Conservation (phyloP, 2,888 invertebrate species). For the Stratiomys singularior region DNA sequence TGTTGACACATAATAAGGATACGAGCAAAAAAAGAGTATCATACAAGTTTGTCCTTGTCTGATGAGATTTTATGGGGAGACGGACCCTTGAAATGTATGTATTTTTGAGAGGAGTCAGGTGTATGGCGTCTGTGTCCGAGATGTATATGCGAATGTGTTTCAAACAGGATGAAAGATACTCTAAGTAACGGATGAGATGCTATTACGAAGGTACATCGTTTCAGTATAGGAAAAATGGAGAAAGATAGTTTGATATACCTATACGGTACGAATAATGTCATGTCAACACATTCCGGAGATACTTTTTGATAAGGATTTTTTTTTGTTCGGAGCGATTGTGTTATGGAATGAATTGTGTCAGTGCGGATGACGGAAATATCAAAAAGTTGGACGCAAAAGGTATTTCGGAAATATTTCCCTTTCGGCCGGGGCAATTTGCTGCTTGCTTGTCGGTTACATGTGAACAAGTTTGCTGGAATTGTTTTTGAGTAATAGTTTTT, state of each 20-base stretch:
- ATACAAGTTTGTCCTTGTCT: constrained; percentile 20
- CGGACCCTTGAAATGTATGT: neutral
- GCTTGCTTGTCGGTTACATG: constrained; percentile 9
- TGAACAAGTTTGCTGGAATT: neutral
- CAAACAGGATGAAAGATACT: no score
- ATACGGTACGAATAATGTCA: neutral
- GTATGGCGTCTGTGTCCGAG: no score
- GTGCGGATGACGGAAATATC: constrained; percentile 22
- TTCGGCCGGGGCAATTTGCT: neutral
- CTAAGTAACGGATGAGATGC: neutral
- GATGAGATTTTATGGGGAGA: constrained; percentile 30
- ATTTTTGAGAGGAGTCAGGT: no score
- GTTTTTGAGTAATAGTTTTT: neutral
- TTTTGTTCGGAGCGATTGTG: neutral
- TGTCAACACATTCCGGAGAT: constrained; percentile 27
- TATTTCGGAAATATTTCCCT: constrained; percentile 7
- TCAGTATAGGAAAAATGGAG: neutral
- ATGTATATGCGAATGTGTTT: no score
- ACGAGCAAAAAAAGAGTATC: neutral
- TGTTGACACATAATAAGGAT: constrained; percentile 1
- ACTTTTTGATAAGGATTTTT: constrained; percentile 19
- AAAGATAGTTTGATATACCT: neutral
- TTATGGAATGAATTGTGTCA: neutral
- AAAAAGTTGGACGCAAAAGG: constrained; percentile 28
- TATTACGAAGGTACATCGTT: neutral